Evolutionary conservation across 35 echinoderm and acorn worm genomes (phyloP), one percentile per base, ranked within the genome.

Genomic region (Anneissia japonica): DNA sequence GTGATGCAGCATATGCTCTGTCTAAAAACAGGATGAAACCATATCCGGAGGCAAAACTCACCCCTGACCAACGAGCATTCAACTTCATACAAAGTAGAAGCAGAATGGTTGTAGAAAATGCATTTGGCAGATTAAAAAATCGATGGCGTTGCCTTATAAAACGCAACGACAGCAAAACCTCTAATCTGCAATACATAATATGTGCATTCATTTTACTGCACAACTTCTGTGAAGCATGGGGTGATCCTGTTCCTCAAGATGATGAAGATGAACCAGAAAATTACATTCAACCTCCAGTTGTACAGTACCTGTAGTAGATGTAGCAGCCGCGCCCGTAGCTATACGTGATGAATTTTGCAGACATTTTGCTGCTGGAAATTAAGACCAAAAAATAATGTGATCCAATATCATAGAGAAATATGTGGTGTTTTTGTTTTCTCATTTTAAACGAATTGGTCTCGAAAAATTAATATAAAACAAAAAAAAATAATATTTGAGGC

Each of bases 131-230:
- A 39, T 34, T 85, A 32, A 85, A 74, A 76, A 11, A 19, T 6
- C 31, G 56, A 74, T 85, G 83, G 83, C 82, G 82, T 26, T 84
- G 83, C 72, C 83, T 85, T 35, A 34, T 76, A 6, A 85, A 85
- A 39, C 83, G 64, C 3, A 85, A 74, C 16, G 83, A 85, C 46
- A 51, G 39, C n/a, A 33, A 84, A 16, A 32, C 32, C 10, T n/a
- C 23, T 14, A 84, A 72, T 51, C 21, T 84, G 3, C 30, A 29
- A 84, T 26, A 10, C 32, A 40, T 84, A 14, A 46, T 84, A 0
- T 30, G 11, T 72, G 82, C 82, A n/a, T 84, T 41, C 26, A 30
- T 28, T 75, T 30, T 75, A 30, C 73, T 75, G 26, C 73, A 75
- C 26, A 75, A 75, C 32, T 30, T 75, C 23, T 75, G 73, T 75